Evolutionary conservation across 2,888 invertebrate genomes (phyloP).

Genomic region (Polydrusus pterygomalis): DNA sequence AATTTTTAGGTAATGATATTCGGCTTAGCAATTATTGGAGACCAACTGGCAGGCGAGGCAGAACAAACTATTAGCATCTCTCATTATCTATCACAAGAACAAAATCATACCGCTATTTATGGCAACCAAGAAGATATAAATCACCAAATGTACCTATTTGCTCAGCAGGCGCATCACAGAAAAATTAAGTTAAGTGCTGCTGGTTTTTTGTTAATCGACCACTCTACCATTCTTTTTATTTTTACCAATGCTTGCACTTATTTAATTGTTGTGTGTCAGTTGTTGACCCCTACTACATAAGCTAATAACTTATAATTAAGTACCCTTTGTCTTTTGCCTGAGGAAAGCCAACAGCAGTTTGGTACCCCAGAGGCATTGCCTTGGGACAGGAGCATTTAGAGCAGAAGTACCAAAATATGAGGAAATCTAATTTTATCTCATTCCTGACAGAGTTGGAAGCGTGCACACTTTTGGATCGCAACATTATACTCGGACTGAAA

Average conservation of each 20-base stretch:
- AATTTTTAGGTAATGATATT: background rate
- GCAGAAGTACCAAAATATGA: no score
- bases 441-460: no score
- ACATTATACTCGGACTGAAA: no score
- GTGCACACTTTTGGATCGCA: no score
- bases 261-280: slow-evolving; percentile 1
- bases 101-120: background rate
- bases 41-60: background rate
- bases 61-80: background rate
- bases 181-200: slow-evolving; percentile 4
- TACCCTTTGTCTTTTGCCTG: no score
- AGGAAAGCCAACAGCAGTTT: no score
- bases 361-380: no score
- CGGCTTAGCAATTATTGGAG: slow-evolving; percentile 4
- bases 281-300: background rate
- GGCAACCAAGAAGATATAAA: background rate
- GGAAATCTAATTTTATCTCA: no score
- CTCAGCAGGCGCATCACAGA: background rate
- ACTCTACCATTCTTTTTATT: slow-evolving; percentile 5
- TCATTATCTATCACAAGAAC: background rate
- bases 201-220: background rate
- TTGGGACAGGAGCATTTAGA: no score
- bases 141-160: background rate
- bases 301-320: no score
- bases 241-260: slow-evolving; percentile 6